These are phyloP conservation scores for Mirza zaza DNA, from an alignment of 2,113 vertebrate species.

Conservation along the genomic window DNA sequence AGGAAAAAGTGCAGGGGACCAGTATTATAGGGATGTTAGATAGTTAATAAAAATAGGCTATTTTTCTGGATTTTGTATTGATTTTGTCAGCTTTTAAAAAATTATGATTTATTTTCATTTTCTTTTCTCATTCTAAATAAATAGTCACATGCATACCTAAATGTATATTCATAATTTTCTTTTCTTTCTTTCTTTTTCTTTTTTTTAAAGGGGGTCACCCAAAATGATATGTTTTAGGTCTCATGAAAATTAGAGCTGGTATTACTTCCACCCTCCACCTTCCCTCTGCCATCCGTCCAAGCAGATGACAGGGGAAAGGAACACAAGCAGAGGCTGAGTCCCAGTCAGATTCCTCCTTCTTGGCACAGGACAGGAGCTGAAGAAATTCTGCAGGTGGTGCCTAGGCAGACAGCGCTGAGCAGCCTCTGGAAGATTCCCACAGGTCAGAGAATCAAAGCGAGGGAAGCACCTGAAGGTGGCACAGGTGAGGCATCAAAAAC, in stretches of 20 bases:
- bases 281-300: background rate
- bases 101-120: background rate
- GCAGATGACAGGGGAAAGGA: background rate
- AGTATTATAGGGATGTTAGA: background rate
- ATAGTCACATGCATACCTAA: background rate
- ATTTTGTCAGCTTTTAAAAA: background rate
- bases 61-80: conserved; percentile 23
- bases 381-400: background rate
- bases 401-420: background rate
- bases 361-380: background rate
- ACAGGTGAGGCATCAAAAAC: background rate
- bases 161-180: background rate
- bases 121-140: background rate
- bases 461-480: background rate
- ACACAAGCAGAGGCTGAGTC: background rate
- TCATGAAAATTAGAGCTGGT: background rate
- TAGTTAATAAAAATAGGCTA: background rate
- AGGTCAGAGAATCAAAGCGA: background rate
- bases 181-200: background rate
- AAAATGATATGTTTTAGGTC: background rate
- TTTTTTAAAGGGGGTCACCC: background rate
- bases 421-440: background rate
- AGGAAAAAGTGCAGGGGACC: background rate
- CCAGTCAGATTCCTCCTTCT: background rate
- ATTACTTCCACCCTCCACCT: background rate